A percentile compares a stretch with the other conserved stretches of the same genome.
These are phyloP conservation scores for Xenotilapia longispinis DNA, from an alignment of 2,113 vertebrate species.

Conservation along the genomic window DNA sequence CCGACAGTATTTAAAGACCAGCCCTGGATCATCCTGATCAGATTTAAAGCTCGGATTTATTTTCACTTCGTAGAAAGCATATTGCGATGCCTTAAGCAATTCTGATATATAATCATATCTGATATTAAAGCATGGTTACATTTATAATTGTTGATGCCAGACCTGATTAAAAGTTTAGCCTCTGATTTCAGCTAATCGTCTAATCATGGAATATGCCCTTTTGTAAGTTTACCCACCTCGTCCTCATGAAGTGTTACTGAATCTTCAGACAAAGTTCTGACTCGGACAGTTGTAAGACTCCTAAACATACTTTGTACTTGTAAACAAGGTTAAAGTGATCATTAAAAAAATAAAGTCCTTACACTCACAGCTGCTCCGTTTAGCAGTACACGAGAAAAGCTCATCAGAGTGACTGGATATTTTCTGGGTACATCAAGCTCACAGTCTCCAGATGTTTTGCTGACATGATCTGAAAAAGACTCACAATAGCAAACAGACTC, in stretches of 20 bases:
- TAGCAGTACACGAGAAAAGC: not conserved
- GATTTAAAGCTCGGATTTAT: not conserved
- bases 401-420: not conserved
- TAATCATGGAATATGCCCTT: not conserved
- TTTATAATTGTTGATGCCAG: not conserved
- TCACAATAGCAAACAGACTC: not conserved
- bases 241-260: conserved; percentile 61
- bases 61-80: not conserved
- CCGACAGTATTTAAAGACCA: not conserved
- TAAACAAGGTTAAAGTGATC: not conserved
- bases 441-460: not conserved
- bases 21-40: not conserved
- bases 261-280: conserved; percentile 70
- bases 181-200: not conserved
- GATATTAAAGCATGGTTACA: not conserved
- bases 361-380: not conserved
- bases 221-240: not conserved
- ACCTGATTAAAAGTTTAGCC: not conserved
- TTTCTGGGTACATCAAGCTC: not conserved
- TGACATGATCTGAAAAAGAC: not conserved
- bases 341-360: not conserved
- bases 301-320: not conserved
- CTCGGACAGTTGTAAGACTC: conserved; percentile 56
- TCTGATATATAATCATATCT: not conserved
- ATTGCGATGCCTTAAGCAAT: not conserved